These are phyloP conservation scores for Himalopsyche anomala DNA, from an alignment of 2,888 invertebrate species.

Conservation along the genomic window DNA sequence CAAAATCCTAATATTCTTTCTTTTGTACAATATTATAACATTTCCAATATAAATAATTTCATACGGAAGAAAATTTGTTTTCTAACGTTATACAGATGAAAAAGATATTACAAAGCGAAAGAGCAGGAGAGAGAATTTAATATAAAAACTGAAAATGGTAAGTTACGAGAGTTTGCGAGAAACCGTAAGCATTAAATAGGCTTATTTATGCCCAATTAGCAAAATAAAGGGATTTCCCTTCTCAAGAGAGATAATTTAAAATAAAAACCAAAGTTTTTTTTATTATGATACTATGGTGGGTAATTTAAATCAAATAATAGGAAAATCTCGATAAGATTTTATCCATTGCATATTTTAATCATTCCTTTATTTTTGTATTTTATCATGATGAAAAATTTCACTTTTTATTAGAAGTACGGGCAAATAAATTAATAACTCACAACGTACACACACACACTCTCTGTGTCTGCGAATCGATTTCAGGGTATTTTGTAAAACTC, in stretches of 20 bases:
- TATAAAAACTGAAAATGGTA: conserved; percentile 42
- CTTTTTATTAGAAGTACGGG: too few species aligned
- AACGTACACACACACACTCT: too few species aligned
- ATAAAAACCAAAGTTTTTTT: conserved; percentile 20
- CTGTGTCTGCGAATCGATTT: too few species aligned
- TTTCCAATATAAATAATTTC: conserved; percentile 23
- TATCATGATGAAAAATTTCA: too few species aligned
- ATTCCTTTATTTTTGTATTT: too few species aligned
- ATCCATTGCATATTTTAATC: too few species aligned
- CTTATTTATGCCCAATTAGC: conserved; percentile 43
- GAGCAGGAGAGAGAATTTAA: conserved; percentile 26
- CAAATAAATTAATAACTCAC: too few species aligned
- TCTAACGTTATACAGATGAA: conserved; percentile 14
- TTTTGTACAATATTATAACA: background rate
- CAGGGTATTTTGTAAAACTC: too few species aligned
- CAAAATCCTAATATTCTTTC: background rate
- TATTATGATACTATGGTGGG: conserved; percentile 7
- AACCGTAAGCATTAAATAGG: conserved; percentile 40
- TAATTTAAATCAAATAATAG: too few species aligned
- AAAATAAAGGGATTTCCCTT: conserved; percentile 27
- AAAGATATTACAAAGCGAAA: conserved; percentile 31
- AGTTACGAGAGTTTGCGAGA: conserved; percentile 40
- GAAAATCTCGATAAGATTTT: too few species aligned
- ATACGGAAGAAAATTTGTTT: conserved; percentile 12
- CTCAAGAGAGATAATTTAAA: conserved; percentile 36